Evolutionary conservation across 1,140 invertebrate species (phyloP).

Genomic region (Papilio polyxenes): DNA sequence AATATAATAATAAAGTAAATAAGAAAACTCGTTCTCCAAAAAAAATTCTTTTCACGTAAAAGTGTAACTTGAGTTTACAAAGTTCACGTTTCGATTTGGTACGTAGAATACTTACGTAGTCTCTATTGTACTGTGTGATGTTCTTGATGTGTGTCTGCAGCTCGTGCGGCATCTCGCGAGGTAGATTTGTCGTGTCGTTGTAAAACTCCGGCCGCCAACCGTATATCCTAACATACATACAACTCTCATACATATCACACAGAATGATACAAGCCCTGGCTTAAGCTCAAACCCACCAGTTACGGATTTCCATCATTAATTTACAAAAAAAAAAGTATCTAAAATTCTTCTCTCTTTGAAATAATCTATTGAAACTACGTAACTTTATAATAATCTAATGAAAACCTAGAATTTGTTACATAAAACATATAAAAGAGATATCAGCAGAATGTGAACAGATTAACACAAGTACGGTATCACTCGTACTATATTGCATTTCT

Average conservation of each 20-base stretch:
- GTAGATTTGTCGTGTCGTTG: slow-evolving; percentile 82
- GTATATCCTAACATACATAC: slow-evolving; percentile 82
- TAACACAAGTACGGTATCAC: slow-evolving; percentile 18
- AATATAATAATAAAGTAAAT: no score
- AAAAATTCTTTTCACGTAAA: no score
- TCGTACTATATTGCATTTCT: not conserved
- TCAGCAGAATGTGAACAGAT: not conserved
- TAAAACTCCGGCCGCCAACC: slow-evolving; percentile 89
- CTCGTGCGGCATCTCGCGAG: slow-evolving; percentile 84
- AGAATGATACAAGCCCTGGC: no score
- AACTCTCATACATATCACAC: not conserved
- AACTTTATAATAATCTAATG: not conserved
- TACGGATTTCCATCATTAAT: no score
- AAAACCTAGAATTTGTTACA: slow-evolving; percentile 1
- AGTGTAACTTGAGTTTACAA: no score
- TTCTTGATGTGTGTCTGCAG: slow-evolving; percentile 83
- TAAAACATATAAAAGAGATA: not conserved
- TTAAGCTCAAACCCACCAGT: no score
- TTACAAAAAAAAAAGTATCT: no score
- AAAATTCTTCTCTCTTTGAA: not conserved
- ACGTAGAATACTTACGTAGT: slow-evolving; percentile 54
- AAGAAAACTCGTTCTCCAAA: no score
- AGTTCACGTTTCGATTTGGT: not conserved
- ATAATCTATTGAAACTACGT: not conserved
- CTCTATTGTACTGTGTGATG: slow-evolving; percentile 64